phyloP scores from a whole-genome alignment of 2,888 invertebrate species.

The Listrodromus nycthemerus region DNA sequence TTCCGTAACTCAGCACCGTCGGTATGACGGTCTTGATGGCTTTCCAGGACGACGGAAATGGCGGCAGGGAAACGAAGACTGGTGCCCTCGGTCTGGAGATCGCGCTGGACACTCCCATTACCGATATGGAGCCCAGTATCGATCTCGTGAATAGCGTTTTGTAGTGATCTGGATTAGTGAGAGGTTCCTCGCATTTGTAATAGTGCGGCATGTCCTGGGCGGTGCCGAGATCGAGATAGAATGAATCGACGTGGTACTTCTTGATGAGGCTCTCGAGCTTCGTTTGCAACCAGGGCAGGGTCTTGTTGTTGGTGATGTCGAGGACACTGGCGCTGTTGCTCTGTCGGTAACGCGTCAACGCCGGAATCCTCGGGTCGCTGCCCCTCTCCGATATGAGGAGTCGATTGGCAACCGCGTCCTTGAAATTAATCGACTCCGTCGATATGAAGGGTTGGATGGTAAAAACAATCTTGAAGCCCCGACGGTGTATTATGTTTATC shows the following conservation, averaged over 20 bases:
- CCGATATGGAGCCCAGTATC: conserved; percentile 87
- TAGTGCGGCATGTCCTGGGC: conserved; percentile 95
- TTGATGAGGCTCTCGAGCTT: conserved; percentile 90
- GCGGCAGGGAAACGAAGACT: conserved; percentile 93
- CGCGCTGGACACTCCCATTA: conserved; percentile 94
- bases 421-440: conserved; percentile 93
- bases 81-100: conserved; percentile 93
- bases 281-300: conserved; percentile 91
- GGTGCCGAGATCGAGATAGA: conserved; percentile 93
- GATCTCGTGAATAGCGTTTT: conserved; percentile 89
- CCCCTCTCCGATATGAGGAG: conserved; percentile 92
- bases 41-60: conserved; percentile 95
- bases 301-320: conserved; percentile 93
- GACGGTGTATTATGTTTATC: conserved; percentile 91
- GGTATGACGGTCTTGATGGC: conserved; percentile 93
- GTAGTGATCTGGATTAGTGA: conserved; percentile 93
- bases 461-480: conserved; percentile 94
- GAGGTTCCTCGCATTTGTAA: conserved; percentile 90
- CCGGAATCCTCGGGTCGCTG: conserved; percentile 92
- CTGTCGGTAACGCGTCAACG: conserved; percentile 92
- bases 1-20: conserved; percentile 93
- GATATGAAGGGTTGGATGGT: conserved; percentile 96
- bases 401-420: conserved; percentile 90
- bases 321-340: conserved; percentile 93
- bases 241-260: conserved; percentile 93